phyloP scores from a whole-genome alignment of 1,140 invertebrate species.

The Listronotus oregonensis region DNA sequence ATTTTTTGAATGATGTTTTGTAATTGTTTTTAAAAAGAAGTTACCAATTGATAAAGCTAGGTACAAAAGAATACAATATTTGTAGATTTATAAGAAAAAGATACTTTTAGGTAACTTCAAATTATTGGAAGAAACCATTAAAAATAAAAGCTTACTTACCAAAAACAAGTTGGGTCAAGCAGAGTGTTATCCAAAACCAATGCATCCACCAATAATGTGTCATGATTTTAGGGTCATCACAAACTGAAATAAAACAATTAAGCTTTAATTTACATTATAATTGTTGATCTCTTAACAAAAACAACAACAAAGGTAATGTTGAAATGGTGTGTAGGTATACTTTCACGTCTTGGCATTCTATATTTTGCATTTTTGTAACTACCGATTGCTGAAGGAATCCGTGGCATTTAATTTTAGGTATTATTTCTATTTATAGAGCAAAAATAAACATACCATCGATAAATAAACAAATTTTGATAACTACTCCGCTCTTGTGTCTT shows the following conservation, averaged over 20 bases:
- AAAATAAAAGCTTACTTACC: constrained; percentile 56
- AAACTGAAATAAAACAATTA: constrained; percentile 39
- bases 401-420: not conserved
- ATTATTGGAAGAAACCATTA: too few species aligned
- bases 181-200: constrained; percentile 71
- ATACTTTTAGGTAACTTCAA: too few species aligned
- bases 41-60: too few species aligned
- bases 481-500: not conserved
- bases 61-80: too few species aligned
- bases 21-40: too few species aligned
- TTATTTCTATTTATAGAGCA: not conserved
- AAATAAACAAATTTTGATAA: constrained; percentile 7
- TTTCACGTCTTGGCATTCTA: not conserved
- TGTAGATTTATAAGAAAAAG: too few species aligned
- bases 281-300: constrained; percentile 1
- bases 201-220: constrained; percentile 73
- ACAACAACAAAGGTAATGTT: constrained; percentile 14
- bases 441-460: constrained; percentile 7
- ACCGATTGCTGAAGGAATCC: not conserved
- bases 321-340: not conserved
- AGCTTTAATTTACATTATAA: not conserved
- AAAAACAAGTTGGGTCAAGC: constrained; percentile 45
- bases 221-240: constrained; percentile 62
- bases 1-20: too few species aligned
- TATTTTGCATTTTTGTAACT: not conserved